phyloP scores from a whole-genome alignment of 1,140 invertebrate species.

The Pseudomyrmex gracilis region DNA sequence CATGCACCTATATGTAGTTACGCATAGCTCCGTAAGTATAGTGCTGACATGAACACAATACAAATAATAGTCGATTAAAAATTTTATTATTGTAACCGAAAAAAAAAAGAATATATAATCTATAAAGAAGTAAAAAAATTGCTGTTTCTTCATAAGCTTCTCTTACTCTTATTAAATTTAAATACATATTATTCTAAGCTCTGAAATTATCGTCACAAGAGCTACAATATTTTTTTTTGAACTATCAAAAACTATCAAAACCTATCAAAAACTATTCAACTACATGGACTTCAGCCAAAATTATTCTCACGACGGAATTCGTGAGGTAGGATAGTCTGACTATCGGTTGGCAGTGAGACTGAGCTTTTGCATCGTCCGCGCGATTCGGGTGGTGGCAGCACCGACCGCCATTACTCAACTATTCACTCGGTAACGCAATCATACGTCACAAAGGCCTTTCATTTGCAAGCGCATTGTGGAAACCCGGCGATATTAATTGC shows the following conservation, averaged over 20 bases:
- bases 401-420: conserved; percentile 85
- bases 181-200: too few species aligned
- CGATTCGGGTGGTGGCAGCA: conserved; percentile 79
- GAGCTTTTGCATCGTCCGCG: conserved; percentile 79
- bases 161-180: neutral
- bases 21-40: neutral
- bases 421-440: conserved; percentile 86
- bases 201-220: neutral
- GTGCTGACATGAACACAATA: too few species aligned
- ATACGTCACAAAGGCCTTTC: conserved; percentile 86
- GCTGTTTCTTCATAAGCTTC: too few species aligned
- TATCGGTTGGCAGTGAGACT: conserved; percentile 71
- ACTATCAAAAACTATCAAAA: neutral
- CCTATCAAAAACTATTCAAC: neutral
- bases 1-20: neutral
- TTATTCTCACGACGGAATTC: conserved; percentile 45
- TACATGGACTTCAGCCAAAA: conserved; percentile 26
- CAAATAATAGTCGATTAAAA: too few species aligned
- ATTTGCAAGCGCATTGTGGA: conserved; percentile 86
- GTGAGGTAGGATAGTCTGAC: conserved; percentile 63
- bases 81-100: neutral
- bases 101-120: neutral
- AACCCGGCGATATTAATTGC: conserved; percentile 86
- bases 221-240: neutral
- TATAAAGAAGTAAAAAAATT: neutral